Percentiles rank a stretch among this genome's conserved stretches.
Conservation (phyloP, 2,888 invertebrate genomes). For the Dynastes tityus region DNA sequence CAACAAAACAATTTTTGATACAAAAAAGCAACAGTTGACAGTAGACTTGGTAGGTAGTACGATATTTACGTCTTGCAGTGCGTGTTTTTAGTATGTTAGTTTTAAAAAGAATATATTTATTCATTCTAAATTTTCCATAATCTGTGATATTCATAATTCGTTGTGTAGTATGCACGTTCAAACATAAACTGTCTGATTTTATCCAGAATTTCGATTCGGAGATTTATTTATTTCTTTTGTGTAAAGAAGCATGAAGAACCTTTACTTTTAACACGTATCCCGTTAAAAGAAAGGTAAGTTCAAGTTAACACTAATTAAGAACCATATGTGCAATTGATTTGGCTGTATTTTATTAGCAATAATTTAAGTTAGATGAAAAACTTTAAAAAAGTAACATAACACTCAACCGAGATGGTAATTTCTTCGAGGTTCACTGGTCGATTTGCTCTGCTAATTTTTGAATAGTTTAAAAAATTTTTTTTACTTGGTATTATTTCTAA, state of each 20-base stretch:
- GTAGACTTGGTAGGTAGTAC: constrained; percentile 55
- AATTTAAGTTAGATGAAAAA: background rate
- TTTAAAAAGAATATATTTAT: constrained; percentile 24
- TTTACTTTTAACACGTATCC: constrained; percentile 32
- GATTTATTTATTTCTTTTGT: constrained; percentile 24
- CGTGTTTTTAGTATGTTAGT: constrained; percentile 39
- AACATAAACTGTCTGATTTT: constrained; percentile 15
- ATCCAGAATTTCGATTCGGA: background rate
- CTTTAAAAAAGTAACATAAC: constrained; percentile 11
- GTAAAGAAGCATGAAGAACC: constrained; percentile 26
- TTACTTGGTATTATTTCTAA: constrained; percentile 19
- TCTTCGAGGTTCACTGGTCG: constrained; percentile 47
- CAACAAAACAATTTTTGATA: constrained; percentile 56
- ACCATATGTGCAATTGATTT: constrained; percentile 1
- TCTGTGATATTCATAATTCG: constrained; percentile 34
- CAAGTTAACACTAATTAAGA: constrained; percentile 18
- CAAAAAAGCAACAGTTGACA: constrained; percentile 66
- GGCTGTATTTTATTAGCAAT: background rate
- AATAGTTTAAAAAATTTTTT: background rate
- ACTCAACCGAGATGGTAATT: constrained; percentile 1
- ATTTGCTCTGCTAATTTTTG: constrained; percentile 53
- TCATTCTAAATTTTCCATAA: constrained; percentile 4
- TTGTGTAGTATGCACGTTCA: constrained; percentile 13
- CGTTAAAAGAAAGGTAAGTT: constrained; percentile 30
- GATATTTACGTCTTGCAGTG: constrained; percentile 24